Conservation (phyloP, 2,888 invertebrate species). For the Cryptus armator region DNA sequence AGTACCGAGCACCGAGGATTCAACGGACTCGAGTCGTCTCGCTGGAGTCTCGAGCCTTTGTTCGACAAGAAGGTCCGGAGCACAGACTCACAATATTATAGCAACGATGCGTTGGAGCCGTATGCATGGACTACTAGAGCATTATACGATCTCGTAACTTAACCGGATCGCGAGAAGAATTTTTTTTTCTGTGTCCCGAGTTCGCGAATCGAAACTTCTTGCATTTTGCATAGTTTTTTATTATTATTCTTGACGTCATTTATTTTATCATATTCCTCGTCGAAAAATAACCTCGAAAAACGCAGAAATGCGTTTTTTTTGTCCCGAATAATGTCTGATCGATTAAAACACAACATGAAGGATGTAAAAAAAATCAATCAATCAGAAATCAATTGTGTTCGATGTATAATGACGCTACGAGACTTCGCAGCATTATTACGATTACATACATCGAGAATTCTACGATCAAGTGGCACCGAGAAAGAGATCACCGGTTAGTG, state of each 20-base stretch:
- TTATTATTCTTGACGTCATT: neutral
- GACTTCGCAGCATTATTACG: too few relatives aligned
- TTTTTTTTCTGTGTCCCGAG: neutral
- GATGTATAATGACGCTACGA: too few relatives aligned
- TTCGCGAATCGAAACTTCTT: neutral
- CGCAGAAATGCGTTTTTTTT: too few relatives aligned
- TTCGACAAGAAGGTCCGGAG: constrained; percentile 41
- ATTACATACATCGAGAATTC: neutral
- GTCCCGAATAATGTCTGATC: too few relatives aligned
- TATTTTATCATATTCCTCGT: neutral
- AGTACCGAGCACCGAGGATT: constrained; percentile 13
- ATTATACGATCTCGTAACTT: constrained; percentile 38
- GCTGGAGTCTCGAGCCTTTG: constrained; percentile 28
- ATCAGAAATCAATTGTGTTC: too few relatives aligned
- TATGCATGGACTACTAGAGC: neutral
- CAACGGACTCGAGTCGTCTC: constrained; percentile 23
- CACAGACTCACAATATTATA: constrained; percentile 43
- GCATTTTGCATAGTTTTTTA: neutral
- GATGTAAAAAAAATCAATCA: too few relatives aligned
- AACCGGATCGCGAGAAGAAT: constrained; percentile 2
- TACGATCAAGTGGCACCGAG: constrained; percentile 1
- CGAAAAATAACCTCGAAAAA: too few relatives aligned
- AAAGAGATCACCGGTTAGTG: neutral
- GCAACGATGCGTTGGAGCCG: constrained; percentile 7
- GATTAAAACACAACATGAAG: too few relatives aligned